Base-by-base conservation (phyloP, 2,113 vertebrate genomes). In the Aegypius monachus region DNA sequence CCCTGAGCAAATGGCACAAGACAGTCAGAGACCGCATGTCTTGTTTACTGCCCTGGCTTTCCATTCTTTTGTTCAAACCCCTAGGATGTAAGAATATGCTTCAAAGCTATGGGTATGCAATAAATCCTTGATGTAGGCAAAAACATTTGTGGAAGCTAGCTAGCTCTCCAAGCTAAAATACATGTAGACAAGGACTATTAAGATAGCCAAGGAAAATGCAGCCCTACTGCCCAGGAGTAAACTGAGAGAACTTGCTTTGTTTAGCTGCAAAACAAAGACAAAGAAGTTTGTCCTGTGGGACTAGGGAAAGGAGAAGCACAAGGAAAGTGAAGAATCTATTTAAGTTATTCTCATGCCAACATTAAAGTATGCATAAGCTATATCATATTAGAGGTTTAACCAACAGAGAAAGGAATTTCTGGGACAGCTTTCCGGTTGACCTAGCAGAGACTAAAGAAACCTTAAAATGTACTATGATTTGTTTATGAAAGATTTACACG, bases 1-100 rank as follows among this genome's bases (percentile, higher is more conserved):
- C 86, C 96, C 89, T 70, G 67, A 65, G 88, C 89, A 95, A 83
- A 90, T 2, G 2, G 59, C 77, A 52, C 36, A 1, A 29, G 40
- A 3, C 29, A 6, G 7, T 0, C 0, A 0, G 32, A 72, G 71
- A 45, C 21, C 1, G 0, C 26, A 1, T 4, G 4, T 10, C 9
- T 2, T 55, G 32, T 18, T 47, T 48, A 26, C 84, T 66, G 75
- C 31, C 74, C 70, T 6, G 59, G 14, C 59, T 36, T 47, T 18
- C 55, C 62, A 16, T 6, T 34, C 67, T 45, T 74, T 3, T 83
- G 63, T 6, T 48, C 90, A 43, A 15, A 19, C 22, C 63, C 10
- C 68, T 2, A n/a, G 32, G 61, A 62, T 2, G 1, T 4, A 22
- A 52, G 36, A 45, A 7, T 1, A 16, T 1, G 7, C 59, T 81